These are phyloP conservation scores for Hypena proboscidalis DNA, from an alignment of 2,888 invertebrate genomes.

Conservation along the genomic window DNA sequence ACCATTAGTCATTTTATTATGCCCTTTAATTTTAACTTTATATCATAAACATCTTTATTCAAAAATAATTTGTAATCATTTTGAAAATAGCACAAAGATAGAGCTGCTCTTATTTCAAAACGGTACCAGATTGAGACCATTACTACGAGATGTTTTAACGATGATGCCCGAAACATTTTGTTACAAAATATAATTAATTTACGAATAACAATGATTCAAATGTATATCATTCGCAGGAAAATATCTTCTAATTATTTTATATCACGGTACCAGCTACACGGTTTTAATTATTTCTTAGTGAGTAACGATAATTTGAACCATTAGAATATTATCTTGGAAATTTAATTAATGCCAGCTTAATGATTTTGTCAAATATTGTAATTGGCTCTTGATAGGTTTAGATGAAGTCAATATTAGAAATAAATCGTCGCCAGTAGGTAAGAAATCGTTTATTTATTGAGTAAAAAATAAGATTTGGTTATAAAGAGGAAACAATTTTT, in stretches of 20 bases:
- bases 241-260: constrained; percentile 13
- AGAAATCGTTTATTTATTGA: not conserved
- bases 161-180: constrained; percentile 5
- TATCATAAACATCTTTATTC: too few relatives aligned
- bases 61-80: not conserved
- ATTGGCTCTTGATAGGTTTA: too few relatives aligned
- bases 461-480: not conserved
- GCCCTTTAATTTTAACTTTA: too few relatives aligned
- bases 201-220: constrained; percentile 18
- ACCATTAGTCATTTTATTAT: too few relatives aligned
- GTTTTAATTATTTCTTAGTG: not conserved
- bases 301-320: too few relatives aligned
- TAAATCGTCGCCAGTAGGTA: not conserved
- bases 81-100: not conserved
- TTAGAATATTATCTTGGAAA: too few relatives aligned
- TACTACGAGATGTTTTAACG: constrained; percentile 10
- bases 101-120: not conserved
- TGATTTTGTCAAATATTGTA: too few relatives aligned
- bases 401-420: too few relatives aligned
- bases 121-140: constrained; percentile 4
- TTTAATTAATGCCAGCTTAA: too few relatives aligned
- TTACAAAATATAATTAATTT: constrained; percentile 12
- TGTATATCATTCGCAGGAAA: constrained; percentile 8
- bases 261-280: constrained; percentile 8
- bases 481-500: too few relatives aligned